Base-by-base conservation (phyloP, 2,888 invertebrate genomes). In the Chrysodeixis includens region DNA sequence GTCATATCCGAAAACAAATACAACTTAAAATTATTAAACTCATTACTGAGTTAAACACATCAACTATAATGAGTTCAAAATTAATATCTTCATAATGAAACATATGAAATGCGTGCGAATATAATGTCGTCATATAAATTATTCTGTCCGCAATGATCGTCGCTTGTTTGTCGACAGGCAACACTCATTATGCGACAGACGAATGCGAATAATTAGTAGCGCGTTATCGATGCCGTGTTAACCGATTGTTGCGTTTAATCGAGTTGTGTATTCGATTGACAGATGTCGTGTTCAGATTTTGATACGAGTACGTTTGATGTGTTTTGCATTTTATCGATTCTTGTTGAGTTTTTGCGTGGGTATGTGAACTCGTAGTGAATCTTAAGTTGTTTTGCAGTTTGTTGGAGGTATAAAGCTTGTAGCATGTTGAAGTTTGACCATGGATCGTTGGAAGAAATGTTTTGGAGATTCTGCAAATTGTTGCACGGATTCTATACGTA, bases 151-250 rank as follows among this genome's bases (percentile, higher is more conserved):
- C 76, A 78, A 3, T 56, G 66, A 63, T 51, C 52, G 63, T 35
- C 35, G 14, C 14, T 49, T 22, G 54, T 40, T 49, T 62, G 71
- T 67, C 74, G 70, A 76, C 76, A 66, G 60, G 63, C 69, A 71
- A 71, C 35, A 56, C 68, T 81, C 82, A 81, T 81, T 79, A 81
- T 81, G 55, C 69, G 65, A 61, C 56, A 63, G 69, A 74, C 72
- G 62, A 69, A 46, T 63, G 51, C 72, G 69, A 74, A 72, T 81
- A 76, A 74, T 76, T 78, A 74, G 68, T 76, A 60, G 77, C 49
- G 35, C 52, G 63, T 20, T 71, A 75, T 78, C 74, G 71, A 73
- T 70, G 51, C 59, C 54, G 60, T 75, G 71, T 72, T 78, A 74
- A 69, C 74, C 60, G 55, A 69, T 71, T 60, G 67, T 66, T 72